Base-by-base conservation (phyloP, 2,113 vertebrate species). In the Dunckerocampus dactyliophorus region DNA sequence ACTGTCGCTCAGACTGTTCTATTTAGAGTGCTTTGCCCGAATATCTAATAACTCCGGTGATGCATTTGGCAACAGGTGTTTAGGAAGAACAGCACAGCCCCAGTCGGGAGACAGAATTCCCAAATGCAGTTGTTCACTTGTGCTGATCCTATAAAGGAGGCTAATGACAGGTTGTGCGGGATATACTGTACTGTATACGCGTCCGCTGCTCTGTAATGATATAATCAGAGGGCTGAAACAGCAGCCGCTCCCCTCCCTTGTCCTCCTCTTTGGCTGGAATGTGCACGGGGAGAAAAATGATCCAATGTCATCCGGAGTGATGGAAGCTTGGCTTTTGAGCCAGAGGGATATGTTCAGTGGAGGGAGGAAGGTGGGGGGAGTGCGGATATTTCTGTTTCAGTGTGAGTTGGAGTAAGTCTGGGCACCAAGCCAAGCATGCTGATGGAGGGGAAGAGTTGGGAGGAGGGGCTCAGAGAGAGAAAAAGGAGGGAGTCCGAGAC, bases 181-280 rank as follows among this genome's bases (percentile, higher is more conserved):
- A 88, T 88, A 91, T 80, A 91, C 74, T 85, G 76, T 79, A 91
- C 73, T 84, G 75, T 90, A 91, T 92, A 89, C 91, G 90, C 88
- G 91, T 93, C 91, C 93, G 91, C 91, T 92, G 89, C 92, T 92
- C 91, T 89, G 93, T 92, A 92, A 93, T 93, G 91, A 91, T 90
- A 81, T 92, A 94, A 93, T 92, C 92, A 87, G 73, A 85, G 81
- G 93, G 91, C 90, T 90, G 88, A 84, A 92, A 87, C 82, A 84
- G 88, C 80, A 75, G 77, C 67, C 71, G 63, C 72, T 72, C 81
- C 78, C 80, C 63, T 67, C 79, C 77, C 75, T 75, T 60, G 63
- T 80, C 71, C 49, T 80, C 59, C 77, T 77, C 85, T 65, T 71
- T 77, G 56, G 85, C 90, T 83, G 82, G 85, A 84, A 87, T 85